Evolutionary conservation across 2,113 vertebrate species (phyloP), one percentile per base, ranked within the genome.

Genomic region (Chionodraco myersi): DNA sequence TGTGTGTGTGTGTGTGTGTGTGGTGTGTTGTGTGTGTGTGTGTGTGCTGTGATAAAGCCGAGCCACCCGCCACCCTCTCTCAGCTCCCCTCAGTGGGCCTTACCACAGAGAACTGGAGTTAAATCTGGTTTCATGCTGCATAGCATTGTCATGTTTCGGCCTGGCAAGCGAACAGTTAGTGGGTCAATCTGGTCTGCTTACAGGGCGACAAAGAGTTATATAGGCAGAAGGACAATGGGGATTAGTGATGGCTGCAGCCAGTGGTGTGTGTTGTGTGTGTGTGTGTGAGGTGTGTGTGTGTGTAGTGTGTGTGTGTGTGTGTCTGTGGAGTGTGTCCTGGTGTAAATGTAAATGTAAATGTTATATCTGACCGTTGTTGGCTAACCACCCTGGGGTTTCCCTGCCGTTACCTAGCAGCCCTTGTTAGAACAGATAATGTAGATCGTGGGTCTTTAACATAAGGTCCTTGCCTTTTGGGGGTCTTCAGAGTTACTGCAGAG

Each of bases 61-160:
- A 80, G 82, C 75, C 82, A 79, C 71, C 47, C 59, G 34, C 72
- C 58, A 75, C 77, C 57, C 75, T 82, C 68, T 80, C 52, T 80
- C 58, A 76, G 49, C 67, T 82, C 49, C 64, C 64, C 76, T 81
- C 69, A 48, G 62, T 53, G n/a, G n/a, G 82, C 66, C 70, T 57
- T 48, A 71, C 82, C 79, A 83, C 83, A 86, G 82, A 79, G 70
- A 92, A 93, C 92, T 86, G 88, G 92, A 92, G 90, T 80, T n/a
- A n/a, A 79, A 88, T 91, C 92, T 91, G 89, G 91, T 89, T 89
- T 89, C 74, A 89, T n/a, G 79, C 90, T 91, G 90, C 88, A 88
- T 80, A 51, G 75, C 59, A 83, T 86, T 82, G 92, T 66, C n/a
- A n/a, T 89, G 77, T 81, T 82, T 52, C n/a, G 68, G 80, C 79